phyloP scores from a whole-genome alignment of 2,113 vertebrate genomes.

The Menura novaehollandiae region DNA sequence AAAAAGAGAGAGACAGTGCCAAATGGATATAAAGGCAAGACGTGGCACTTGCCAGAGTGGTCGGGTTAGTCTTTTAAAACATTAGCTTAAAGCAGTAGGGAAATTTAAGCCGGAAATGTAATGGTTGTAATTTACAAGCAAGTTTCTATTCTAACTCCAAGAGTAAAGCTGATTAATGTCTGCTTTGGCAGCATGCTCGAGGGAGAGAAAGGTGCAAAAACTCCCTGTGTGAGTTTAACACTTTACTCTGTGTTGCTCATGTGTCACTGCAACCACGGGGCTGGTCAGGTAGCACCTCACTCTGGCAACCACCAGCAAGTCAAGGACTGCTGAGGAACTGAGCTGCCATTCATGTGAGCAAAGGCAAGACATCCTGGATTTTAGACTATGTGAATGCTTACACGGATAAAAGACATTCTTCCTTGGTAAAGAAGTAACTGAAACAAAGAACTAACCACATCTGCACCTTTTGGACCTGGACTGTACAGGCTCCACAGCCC shows the following conservation, averaged over 20 bases:
- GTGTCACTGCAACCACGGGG: not conserved
- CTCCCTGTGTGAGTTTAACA: not conserved
- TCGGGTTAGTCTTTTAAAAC: slow-evolving; percentile 40
- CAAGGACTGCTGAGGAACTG: not conserved
- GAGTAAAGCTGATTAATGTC: slow-evolving; percentile 21
- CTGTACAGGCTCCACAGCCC: not conserved
- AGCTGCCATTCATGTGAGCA: not conserved
- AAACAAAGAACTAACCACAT: not conserved
- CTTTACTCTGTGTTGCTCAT: not conserved
- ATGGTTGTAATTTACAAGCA: not conserved
- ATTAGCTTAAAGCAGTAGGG: slow-evolving; percentile 9
- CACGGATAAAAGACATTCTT: not conserved
- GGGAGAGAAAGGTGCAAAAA: not conserved
- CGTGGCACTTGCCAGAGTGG: not conserved
- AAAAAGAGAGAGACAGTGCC: not conserved
- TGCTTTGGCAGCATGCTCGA: not conserved
- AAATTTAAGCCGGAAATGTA: slow-evolving; percentile 34
- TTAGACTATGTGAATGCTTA: not conserved
- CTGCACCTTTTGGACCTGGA: not conserved
- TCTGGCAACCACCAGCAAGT: not conserved
- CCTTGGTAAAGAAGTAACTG: not conserved
- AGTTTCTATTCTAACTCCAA: not conserved
- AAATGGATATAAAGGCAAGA: slow-evolving; percentile 28
- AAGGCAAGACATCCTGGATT: rapidly evolving
- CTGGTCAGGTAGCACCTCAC: not conserved